Evolutionary conservation across 2,797 vertebrate species (phyloP).

Genomic region (Sebastes miniatus): DNA sequence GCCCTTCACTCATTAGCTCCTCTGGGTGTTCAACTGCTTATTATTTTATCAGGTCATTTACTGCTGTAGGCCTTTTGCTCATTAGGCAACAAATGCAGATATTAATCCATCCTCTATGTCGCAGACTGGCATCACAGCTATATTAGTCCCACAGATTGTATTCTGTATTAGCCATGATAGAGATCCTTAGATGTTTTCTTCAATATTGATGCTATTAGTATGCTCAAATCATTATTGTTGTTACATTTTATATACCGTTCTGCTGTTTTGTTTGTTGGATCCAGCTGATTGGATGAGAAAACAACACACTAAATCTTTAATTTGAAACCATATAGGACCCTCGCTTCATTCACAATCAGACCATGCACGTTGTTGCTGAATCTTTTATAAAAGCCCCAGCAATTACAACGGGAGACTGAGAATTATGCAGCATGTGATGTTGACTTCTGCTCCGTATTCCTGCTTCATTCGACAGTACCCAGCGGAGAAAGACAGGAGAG

Average conservation of each 20-base stretch:
- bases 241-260: conserved; percentile 7
- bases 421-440: conserved; percentile 67
- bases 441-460: conserved; percentile 62
- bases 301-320: conserved; percentile 55
- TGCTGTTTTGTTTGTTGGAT: conserved; percentile 4
- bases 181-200: background rate
- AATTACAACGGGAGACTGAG: conserved; percentile 50
- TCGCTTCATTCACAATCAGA: conserved; percentile 61
- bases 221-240: background rate
- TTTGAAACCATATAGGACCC: conserved; percentile 39
- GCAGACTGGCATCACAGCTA: background rate
- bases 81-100: conserved; percentile 35
- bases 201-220: background rate
- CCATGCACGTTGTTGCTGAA: conserved; percentile 52
- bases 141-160: background rate
- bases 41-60: conserved; percentile 53
- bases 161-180: background rate
- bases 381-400: conserved; percentile 59
- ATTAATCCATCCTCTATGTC: conserved; percentile 3
- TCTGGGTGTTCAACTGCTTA: conserved; percentile 39
- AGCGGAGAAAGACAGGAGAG: conserved; percentile 38
- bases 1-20: conserved; percentile 18
- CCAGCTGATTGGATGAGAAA: conserved; percentile 11
- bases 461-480: conserved; percentile 48
- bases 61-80: conserved; percentile 36